Percentiles rank a stretch among this genome's conserved stretches.
Evolutionary conservation across 2,113 vertebrate species (phyloP).

Genomic region (Scopus umbretta): DNA sequence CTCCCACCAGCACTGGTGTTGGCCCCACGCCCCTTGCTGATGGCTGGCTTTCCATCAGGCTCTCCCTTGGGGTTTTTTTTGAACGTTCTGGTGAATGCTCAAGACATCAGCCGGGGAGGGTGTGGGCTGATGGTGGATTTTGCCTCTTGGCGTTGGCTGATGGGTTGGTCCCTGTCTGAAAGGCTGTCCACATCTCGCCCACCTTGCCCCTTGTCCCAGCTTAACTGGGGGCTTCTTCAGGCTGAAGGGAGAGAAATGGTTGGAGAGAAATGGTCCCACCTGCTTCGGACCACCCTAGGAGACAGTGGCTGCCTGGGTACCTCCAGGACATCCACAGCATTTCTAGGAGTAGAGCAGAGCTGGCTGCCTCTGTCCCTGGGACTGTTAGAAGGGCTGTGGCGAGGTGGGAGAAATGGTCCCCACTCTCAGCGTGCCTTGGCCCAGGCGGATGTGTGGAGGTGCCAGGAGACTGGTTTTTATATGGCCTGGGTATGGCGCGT

Average conservation of each 20-base stretch:
- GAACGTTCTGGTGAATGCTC: not conserved
- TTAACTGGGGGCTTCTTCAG: not conserved
- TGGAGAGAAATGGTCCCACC: not conserved
- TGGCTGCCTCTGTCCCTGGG: not conserved
- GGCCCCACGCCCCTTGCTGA: not conserved
- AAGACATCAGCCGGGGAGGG: not conserved
- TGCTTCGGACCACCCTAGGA: not conserved
- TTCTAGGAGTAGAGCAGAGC: not conserved
- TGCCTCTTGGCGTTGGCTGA: not conserved
- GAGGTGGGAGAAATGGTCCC: not conserved
- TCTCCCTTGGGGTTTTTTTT: not conserved
- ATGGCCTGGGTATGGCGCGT: not conserved
- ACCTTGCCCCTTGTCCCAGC: not conserved
- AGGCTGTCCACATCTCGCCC: not conserved
- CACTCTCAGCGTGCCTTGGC: not conserved
- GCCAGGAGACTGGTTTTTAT: not conserved
- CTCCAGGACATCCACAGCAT: not conserved
- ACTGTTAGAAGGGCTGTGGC: not conserved
- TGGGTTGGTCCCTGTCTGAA: not conserved
- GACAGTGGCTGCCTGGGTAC: not conserved
- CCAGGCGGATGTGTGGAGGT: fast-evolving
- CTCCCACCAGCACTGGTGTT: not conserved
- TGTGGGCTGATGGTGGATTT: not conserved
- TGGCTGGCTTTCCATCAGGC: not conserved
- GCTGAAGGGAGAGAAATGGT: not conserved